Evolutionary conservation across 2,888 invertebrate species (phyloP), one percentile per base, ranked within the genome.

Genomic region (Pasiphila rectangulata): DNA sequence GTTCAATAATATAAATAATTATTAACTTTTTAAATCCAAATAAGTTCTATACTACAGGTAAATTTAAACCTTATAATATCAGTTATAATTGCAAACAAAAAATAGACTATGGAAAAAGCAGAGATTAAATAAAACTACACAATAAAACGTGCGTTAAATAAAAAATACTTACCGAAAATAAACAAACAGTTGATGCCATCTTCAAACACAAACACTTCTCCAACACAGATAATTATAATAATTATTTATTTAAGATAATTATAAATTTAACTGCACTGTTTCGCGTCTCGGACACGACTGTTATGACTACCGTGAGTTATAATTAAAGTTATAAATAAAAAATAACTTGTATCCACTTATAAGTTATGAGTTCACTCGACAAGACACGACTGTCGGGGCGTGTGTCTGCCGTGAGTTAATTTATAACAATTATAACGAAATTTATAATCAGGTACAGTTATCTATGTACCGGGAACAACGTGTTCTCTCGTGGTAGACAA

Each of bases 401-500:
- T 23, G 27, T 25, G 37, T 50, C 41, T 50, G n/a, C 32, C 20
- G 34, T 32, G 37, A 41, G 17, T 34, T n/a, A 23, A 37, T 37
- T 45, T 49, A 40, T 44, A 32, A 45, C 41, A 40, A 44, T 36
- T 37, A 38, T 36, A 13, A 17, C 43, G 35, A 34, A 38, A 38
- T 23, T 29, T 47, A 29, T 32, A 9, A n/a, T 29, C n/a, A n/a
- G n/a, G n/a, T 29, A 10, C 6, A 17, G 15, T 35, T 41, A 48
- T 43, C 46, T 41, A 13, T 29, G 43, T 59, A 54, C 59, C 54
- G 51, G 57, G 56, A 63, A 61, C 75, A 75, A 62, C 57, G 50
- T n/a, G 5, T 52, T 59, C 61, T 63, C 59, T 68, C 77, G 73
- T 79, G 76, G 43, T 42, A 46, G 52, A 57, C 55, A 53, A 53